Evolutionary conservation across 2,113 vertebrate genomes (phyloP).

Genomic region (Quiscalus mexicanus): DNA sequence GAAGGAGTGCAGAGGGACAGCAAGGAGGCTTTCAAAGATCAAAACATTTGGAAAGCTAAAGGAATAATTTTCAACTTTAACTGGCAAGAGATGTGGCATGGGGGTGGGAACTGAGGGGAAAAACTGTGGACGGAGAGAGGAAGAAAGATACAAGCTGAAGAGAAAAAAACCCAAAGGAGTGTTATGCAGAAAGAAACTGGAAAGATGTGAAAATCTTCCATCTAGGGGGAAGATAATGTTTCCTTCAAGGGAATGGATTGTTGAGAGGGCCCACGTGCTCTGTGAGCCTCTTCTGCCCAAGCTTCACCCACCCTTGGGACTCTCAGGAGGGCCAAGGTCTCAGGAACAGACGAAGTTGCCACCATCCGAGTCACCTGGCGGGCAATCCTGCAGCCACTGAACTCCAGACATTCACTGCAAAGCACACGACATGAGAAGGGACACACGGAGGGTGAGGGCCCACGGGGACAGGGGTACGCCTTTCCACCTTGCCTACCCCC

Average conservation of each 20-base stretch:
- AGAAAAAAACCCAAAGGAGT: neutral
- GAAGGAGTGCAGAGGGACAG: neutral
- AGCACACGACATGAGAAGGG: slow-evolving; percentile 10
- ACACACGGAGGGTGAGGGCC: slow-evolving; percentile 38
- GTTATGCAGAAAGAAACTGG: neutral
- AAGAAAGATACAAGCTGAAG: neutral
- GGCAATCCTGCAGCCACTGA: slow-evolving; percentile 17
- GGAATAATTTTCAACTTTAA: neutral
- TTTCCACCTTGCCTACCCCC: slow-evolving; percentile 37
- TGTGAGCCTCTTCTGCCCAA: slow-evolving; percentile 8
- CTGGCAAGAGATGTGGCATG: neutral
- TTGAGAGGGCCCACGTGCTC: neutral
- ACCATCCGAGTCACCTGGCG: neutral
- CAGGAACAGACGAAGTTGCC: neutral
- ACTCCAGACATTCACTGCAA: slow-evolving; percentile 48
- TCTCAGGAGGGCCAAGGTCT: neutral
- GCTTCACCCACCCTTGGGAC: neutral
- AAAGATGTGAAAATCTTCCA: neutral
- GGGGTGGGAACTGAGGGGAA: neutral
- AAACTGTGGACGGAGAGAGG: neutral
- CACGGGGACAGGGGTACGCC: slow-evolving; percentile 23
- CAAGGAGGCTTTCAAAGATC: neutral
- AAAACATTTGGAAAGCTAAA: neutral
- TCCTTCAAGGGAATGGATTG: neutral
- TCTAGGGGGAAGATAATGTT: neutral